These are phyloP conservation scores for Cnemophilus loriae DNA, from an alignment of 2,113 vertebrate genomes.

Conservation along the genomic window DNA sequence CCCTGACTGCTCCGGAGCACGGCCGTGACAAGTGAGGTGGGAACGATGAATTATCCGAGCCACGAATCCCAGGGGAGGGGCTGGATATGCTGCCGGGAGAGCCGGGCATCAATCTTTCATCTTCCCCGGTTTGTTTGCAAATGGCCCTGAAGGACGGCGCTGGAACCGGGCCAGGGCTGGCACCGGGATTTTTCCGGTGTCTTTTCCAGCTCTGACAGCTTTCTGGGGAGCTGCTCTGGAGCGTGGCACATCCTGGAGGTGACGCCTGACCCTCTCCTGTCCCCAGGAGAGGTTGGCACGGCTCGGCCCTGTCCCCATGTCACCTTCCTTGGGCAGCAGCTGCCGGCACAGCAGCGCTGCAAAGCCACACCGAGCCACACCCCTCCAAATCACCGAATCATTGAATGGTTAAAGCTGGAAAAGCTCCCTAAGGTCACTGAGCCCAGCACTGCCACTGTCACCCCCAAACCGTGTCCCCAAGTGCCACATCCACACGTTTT, in stretches of 20 bases:
- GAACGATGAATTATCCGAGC: neutral
- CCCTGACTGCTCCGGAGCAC: slow-evolving; percentile 40
- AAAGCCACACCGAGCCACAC: fast-evolving
- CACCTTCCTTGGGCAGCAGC: neutral
- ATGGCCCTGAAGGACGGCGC: slow-evolving; percentile 28
- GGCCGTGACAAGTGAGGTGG: slow-evolving; percentile 22
- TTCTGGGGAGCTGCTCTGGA: neutral
- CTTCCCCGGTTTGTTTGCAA: neutral
- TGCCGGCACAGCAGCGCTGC: fast-evolving
- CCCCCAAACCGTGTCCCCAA: neutral
- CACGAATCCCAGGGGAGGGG: slow-evolving; percentile 7
- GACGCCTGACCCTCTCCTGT: fast-evolving
- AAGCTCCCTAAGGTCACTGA: fast-evolving
- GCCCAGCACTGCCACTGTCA: neutral
- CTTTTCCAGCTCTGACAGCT: neutral
- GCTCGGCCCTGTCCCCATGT: neutral
- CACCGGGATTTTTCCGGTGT: neutral
- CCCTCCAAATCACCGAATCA: fast-evolving
- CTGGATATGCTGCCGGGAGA: slow-evolving; percentile 34
- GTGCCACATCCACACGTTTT: fast-evolving
- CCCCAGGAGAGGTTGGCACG: neutral
- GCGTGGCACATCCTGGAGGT: neutral
- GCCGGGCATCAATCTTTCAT: neutral
- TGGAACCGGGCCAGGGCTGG: neutral
- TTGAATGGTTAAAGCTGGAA: fast-evolving